phyloP scores from a whole-genome alignment of 2,888 invertebrate species.

The Eubasilissa splendida region DNA sequence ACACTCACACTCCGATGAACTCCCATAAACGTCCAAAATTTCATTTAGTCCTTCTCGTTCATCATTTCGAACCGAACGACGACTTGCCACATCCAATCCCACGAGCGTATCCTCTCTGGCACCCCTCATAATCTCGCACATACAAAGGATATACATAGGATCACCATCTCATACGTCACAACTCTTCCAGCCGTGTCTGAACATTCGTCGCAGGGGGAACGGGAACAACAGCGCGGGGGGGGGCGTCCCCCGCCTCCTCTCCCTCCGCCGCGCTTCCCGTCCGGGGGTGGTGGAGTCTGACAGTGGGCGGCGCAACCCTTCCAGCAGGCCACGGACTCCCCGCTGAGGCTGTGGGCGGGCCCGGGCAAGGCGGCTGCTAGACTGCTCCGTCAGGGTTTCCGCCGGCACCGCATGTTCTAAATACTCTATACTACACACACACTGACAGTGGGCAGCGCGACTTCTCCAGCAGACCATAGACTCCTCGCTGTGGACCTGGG shows the following conservation, averaged over 20 bases:
- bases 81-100: too few species aligned
- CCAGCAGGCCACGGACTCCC: slow-evolving; percentile 69
- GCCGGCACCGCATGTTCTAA: slow-evolving; percentile 64
- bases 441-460: slow-evolving; percentile 70
- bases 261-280: slow-evolving; percentile 85
- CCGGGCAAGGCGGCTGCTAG: slow-evolving; percentile 78
- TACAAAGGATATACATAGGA: too few species aligned
- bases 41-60: too few species aligned
- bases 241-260: slow-evolving; percentile 86
- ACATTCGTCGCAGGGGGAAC: slow-evolving; percentile 86
- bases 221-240: slow-evolving; percentile 78
- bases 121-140: too few species aligned
- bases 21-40: too few species aligned
- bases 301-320: slow-evolving; percentile 77
- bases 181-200: slow-evolving; percentile 82
- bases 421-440: slow-evolving; percentile 41
- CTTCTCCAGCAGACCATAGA: slow-evolving; percentile 67
- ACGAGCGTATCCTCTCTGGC: too few species aligned
- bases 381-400: slow-evolving; percentile 79
- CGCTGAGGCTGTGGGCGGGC: slow-evolving; percentile 70
- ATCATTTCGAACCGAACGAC: too few species aligned
- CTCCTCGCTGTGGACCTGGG: slow-evolving; percentile 72
- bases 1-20: too few species aligned
- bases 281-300: slow-evolving; percentile 84
- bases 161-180: too few species aligned